Percentiles rank a stretch among this genome's conserved stretches.
Evolutionary conservation across 2,888 invertebrate genomes (phyloP).

Genomic region (Parascotia fuliginaria): DNA sequence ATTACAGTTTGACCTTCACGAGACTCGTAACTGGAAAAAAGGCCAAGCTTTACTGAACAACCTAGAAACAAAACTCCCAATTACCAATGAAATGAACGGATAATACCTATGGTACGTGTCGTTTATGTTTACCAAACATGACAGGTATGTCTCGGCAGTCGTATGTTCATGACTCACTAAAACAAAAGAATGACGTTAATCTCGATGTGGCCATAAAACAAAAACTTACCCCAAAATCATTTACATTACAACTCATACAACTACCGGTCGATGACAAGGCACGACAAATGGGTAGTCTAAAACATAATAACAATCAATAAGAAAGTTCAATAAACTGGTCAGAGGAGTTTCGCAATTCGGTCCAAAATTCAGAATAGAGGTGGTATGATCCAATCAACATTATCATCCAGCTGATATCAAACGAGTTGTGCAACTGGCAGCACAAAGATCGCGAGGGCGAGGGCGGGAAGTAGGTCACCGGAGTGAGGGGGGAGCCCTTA

Average conservation of each 20-base stretch:
- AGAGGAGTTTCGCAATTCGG: slow-evolving; percentile 51
- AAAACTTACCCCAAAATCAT: slow-evolving; percentile 27
- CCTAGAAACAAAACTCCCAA: slow-evolving; percentile 35
- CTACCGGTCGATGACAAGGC: slow-evolving; percentile 6
- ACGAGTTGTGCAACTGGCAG: slow-evolving; percentile 80
- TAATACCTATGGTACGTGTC: slow-evolving; percentile 5
- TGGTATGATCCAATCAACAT: slow-evolving; percentile 61
- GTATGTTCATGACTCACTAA: slow-evolving; percentile 12
- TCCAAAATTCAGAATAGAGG: slow-evolving; percentile 54
- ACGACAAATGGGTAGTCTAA: slow-evolving; percentile 21
- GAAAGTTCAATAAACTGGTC: slow-evolving; percentile 34
- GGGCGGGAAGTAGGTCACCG: slow-evolving; percentile 70
- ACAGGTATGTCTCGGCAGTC: slow-evolving; percentile 18
- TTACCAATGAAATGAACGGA: slow-evolving; percentile 23
- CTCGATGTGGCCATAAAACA: slow-evolving; percentile 16
- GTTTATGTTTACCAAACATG: slow-evolving; percentile 38
- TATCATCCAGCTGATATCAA: slow-evolving; percentile 81
- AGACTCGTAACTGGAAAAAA: slow-evolving; percentile 38
- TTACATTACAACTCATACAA: slow-evolving; percentile 19
- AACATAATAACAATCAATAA: slow-evolving; percentile 20
- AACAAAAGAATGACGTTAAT: slow-evolving; percentile 19
- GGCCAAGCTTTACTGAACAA: slow-evolving; percentile 26
- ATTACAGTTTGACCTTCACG: slow-evolving; percentile 47
- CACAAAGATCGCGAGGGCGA: slow-evolving; percentile 82
- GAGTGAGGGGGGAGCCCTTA: slow-evolving; percentile 76